Conservation (phyloP, 2,797 vertebrate species). For the Pseudocheirus occidentalis region DNA sequence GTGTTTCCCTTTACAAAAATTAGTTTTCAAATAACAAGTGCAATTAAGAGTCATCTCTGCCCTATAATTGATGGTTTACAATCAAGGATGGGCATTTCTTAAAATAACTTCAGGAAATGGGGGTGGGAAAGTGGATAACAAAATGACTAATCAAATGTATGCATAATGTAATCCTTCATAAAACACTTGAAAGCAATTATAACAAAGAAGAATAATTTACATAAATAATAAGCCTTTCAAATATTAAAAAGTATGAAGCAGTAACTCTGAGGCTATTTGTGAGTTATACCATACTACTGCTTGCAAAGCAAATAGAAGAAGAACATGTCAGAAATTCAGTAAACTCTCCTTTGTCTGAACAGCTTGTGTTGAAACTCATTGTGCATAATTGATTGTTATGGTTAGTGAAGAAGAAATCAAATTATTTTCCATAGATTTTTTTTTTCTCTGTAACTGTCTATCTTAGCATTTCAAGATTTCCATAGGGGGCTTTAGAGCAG, state of each 20-base stretch:
- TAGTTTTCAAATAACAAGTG: neutral
- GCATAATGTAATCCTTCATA: neutral
- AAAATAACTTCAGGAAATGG: neutral
- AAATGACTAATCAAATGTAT: neutral
- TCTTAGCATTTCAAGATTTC: neutral
- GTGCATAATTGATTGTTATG: neutral
- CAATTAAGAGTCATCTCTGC: neutral
- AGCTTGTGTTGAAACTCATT: neutral
- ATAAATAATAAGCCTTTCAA: neutral
- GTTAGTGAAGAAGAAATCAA: neutral
- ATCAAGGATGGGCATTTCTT: neutral
- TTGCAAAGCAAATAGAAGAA: neutral
- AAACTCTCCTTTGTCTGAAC: neutral
- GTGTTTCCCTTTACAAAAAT: neutral
- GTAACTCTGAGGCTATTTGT: neutral
- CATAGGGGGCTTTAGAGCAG: neutral
- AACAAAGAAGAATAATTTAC: slow-evolving; percentile 21
- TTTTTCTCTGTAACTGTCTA: neutral
- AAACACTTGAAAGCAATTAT: slow-evolving; percentile 10
- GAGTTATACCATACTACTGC: neutral
- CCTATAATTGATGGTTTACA: neutral
- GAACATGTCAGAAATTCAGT: neutral
- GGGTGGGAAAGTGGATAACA: neutral
- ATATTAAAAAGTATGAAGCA: neutral
- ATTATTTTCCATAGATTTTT: neutral